Percentiles rank a stretch among this genome's conserved stretches.
phyloP scores from a whole-genome alignment of 2,113 vertebrate genomes.

The Sebastes schlegelii region DNA sequence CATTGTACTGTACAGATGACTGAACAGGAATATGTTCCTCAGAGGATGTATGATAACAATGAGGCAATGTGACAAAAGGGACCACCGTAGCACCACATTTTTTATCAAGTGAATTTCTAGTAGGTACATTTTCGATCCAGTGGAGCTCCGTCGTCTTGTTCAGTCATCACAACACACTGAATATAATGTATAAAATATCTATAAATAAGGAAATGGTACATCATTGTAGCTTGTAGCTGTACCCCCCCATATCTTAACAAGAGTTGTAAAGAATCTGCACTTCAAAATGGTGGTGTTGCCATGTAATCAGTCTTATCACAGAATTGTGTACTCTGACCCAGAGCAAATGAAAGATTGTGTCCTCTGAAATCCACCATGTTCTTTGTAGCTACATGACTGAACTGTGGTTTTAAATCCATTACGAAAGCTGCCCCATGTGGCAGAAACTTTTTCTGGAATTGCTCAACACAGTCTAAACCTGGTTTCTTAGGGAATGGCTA shows the following conservation, averaged over 20 bases:
- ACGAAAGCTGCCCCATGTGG: slow-evolving; percentile 46
- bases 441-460: slow-evolving; percentile 49
- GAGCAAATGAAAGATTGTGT: slow-evolving; percentile 63
- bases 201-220: slow-evolving; percentile 1
- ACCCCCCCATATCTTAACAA: neutral
- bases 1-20: slow-evolving; percentile 35
- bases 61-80: slow-evolving; percentile 18
- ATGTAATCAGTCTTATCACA: slow-evolving; percentile 76
- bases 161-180: neutral
- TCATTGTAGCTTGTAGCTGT: slow-evolving; percentile 18
- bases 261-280: slow-evolving; percentile 24
- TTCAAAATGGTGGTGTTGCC: slow-evolving; percentile 64
- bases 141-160: neutral
- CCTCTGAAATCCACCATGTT: slow-evolving; percentile 58
- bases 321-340: slow-evolving; percentile 75
- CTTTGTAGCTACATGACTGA: slow-evolving; percentile 29
- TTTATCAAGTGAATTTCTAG: neutral
- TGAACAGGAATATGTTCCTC: slow-evolving; percentile 36
- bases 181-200: slow-evolving; percentile 6
- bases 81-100: neutral
- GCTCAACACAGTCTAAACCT: slow-evolving; percentile 52
- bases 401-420: slow-evolving; percentile 60
- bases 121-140: neutral
- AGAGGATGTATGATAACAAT: slow-evolving; percentile 34
- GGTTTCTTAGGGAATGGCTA: slow-evolving; percentile 14